phyloP scores from a whole-genome alignment of 2,797 vertebrate species.

The Microchirus variegatus region DNA sequence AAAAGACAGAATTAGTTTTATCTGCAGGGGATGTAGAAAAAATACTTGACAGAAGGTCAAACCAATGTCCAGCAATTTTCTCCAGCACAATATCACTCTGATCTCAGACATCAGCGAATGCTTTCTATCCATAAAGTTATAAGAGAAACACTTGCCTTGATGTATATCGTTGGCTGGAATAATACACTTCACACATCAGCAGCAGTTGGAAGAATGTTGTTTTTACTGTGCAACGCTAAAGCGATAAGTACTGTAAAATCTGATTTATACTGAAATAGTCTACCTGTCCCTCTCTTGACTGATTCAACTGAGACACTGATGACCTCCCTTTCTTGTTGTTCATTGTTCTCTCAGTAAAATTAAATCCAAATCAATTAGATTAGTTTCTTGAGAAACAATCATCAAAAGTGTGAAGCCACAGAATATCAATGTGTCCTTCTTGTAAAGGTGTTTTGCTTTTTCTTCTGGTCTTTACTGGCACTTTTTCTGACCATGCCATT shows the following conservation, averaged over 20 bases:
- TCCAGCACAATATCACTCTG: conserved; percentile 40
- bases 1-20: conserved; percentile 54
- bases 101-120: conserved; percentile 44
- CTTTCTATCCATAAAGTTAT: conserved; percentile 41
- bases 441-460: too few species aligned
- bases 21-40: conserved; percentile 51
- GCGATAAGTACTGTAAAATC: too few species aligned
- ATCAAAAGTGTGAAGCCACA: too few species aligned
- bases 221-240: too few species aligned
- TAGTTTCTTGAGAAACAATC: too few species aligned
- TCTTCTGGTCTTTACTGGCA: neutral
- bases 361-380: too few species aligned
- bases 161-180: neutral
- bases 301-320: too few species aligned
- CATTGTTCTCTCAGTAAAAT: too few species aligned
- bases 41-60: conserved; percentile 61
- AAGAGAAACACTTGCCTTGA: neutral
- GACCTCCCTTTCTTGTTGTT: too few species aligned
- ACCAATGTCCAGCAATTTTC: conserved; percentile 20
- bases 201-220: neutral
- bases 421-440: too few species aligned
- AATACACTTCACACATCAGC: conserved; percentile 7
- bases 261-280: too few species aligned
- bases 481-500: neutral
- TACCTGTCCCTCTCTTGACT: too few species aligned